Base-by-base conservation (phyloP, 2,113 vertebrate genomes). In the Chionomys nivalis region DNA sequence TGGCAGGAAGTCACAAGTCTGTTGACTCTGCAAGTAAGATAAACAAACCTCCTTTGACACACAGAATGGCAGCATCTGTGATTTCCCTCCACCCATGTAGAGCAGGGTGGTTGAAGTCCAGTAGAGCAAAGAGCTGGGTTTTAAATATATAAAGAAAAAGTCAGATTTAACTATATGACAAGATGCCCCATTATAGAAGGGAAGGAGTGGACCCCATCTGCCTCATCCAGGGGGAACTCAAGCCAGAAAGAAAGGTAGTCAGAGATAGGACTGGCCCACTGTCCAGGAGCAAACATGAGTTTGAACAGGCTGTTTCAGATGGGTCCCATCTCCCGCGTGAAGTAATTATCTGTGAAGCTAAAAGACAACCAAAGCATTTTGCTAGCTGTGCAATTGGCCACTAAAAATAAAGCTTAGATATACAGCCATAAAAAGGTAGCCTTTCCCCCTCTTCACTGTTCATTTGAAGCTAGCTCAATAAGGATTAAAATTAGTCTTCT, bases 11-110 rank as follows among this genome's bases (percentile, higher is more conserved):
- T 95, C 55, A 77, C 93, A 21, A 33, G 83, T 85, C 88, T 97
- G 61, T 97, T 97, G 97, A 97, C 73, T 95, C 85, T 95, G 72
- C 85, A 47, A 47, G 68, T 6, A 94, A 89, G 77, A 79, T 97
- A 97, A 96, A 97, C 85, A 97, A 94, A 89, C 76, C 93, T 97
- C 96, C 86, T 94, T 97, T 94, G 96, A 97, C 97, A 94, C 17
- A 92, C 88, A 96, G 97, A 95, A 78, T 33, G 24, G 88, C 94
- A 90, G 90, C 88, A 78, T 65, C 94, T 81, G 91, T 55, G 82
- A 88, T 87, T 97, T 96, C 96, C 93, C 70, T 79, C 91, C 87
- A 81, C 70, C 89, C 66, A 52, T 42, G 31, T 6, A 9, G 88
- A 70, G 68, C 13, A 72, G 91, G 49, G 77, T 92, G 66, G 66